Percentiles rank a stretch among this genome's conserved stretches.
These are phyloP conservation scores for Ameiurus melas DNA, from an alignment of 2,113 vertebrate genomes.

Conservation along the genomic window DNA sequence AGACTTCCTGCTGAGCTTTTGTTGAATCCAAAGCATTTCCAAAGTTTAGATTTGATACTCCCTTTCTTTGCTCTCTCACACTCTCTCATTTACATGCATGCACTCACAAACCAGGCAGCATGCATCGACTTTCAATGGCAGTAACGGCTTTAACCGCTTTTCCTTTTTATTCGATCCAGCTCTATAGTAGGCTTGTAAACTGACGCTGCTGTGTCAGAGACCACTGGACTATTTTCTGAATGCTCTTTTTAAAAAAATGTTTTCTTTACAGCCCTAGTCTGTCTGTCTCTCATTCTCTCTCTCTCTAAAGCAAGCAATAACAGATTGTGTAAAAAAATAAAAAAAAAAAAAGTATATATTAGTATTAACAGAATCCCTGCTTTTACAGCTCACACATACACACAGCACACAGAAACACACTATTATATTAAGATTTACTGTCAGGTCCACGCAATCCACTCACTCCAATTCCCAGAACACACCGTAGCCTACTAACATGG, in stretches of 20 bases:
- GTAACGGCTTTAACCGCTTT: constrained; percentile 6
- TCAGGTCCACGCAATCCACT: too few species aligned
- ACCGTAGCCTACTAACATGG: too few species aligned
- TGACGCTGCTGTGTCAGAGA: not conserved
- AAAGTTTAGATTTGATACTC: not conserved
- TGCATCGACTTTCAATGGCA: not conserved
- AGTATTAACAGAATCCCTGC: not conserved
- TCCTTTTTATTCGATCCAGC: not conserved
- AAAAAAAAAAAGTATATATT: not conserved
- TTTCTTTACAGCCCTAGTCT: not conserved
- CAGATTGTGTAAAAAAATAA: not conserved
- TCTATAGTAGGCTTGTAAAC: not conserved
- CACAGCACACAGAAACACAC: not conserved
- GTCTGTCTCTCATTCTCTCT: not conserved
- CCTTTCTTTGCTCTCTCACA: not conserved
- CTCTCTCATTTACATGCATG: not conserved
- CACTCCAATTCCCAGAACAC: too few species aligned
- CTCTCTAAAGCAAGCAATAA: not conserved
- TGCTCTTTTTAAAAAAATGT: not conserved
- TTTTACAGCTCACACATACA: too few species aligned
- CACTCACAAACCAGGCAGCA: not conserved
- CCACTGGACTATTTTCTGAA: not conserved
- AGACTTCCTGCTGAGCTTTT: not conserved
- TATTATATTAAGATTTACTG: too few species aligned
- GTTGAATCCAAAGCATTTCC: not conserved